phyloP scores from a whole-genome alignment of 2,888 invertebrate species.

The Pseudococcus longispinus region DNA sequence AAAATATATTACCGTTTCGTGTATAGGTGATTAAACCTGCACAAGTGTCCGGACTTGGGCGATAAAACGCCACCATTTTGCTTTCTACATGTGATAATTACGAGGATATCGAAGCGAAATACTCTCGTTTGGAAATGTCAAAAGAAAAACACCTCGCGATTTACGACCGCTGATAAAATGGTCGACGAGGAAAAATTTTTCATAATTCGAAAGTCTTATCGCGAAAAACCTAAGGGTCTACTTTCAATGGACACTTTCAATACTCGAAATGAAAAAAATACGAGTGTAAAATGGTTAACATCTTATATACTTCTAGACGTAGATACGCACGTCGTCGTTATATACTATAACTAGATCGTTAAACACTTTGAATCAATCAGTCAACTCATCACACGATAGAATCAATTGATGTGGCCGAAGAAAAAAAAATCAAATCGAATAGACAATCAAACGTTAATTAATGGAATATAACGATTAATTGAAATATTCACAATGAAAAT shows the following conservation, averaged over 20 bases:
- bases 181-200: neutral
- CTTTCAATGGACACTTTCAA: neutral
- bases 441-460: slow-evolving; percentile 1
- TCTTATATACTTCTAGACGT: no score
- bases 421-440: neutral
- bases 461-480: neutral
- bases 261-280: no score
- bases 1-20: neutral
- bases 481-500: neutral
- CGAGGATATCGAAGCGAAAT: neutral
- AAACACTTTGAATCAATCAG: neutral
- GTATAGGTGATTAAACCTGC: slow-evolving; percentile 7
- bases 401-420: neutral
- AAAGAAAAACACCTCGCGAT: neutral
- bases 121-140: neutral
- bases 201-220: neutral
- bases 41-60: neutral
- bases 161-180: neutral
- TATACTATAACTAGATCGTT: neutral
- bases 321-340: no score
- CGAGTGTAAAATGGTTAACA: no score
- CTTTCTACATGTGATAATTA: neutral
- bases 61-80: slow-evolving; percentile 25
- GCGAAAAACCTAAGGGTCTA: neutral
- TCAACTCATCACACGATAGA: neutral